These are phyloP conservation scores for Atractosteus spatula DNA, from an alignment of 2,113 vertebrate species.

Conservation along the genomic window DNA sequence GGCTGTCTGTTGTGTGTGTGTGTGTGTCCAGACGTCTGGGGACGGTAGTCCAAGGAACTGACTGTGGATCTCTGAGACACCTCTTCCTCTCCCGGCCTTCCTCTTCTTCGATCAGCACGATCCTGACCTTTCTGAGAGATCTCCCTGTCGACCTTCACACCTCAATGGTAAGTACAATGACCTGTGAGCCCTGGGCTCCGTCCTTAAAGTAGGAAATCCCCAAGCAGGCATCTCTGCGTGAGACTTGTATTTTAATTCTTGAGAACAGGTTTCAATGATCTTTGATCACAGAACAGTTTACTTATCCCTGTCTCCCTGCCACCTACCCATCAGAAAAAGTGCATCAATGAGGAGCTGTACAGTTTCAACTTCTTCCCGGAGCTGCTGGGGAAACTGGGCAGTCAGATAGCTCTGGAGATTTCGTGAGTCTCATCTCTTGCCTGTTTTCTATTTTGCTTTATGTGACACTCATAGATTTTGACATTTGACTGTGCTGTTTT, in stretches of 20 bases:
- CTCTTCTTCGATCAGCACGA: constrained; percentile 21
- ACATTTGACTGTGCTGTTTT: background rate
- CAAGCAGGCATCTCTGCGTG: no score
- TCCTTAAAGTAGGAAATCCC: no score
- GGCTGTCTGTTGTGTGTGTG: background rate
- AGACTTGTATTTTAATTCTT: no score
- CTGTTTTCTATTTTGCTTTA: background rate
- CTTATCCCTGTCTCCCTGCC: background rate
- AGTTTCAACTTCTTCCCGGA: constrained; percentile 57
- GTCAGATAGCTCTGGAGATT: constrained; percentile 63
- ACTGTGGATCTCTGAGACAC: constrained; percentile 45
- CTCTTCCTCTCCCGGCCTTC: constrained; percentile 28
- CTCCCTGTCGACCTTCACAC: constrained; percentile 61
- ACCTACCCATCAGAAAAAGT: constrained; percentile 59
- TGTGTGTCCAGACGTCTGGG: constrained; percentile 55
- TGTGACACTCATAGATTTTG: background rate
- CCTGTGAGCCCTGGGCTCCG: no score
- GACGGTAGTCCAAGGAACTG: constrained; percentile 57
- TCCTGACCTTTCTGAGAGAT: constrained; percentile 51
- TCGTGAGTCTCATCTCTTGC: constrained; percentile 54
- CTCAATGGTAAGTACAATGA: constrained; percentile 53
- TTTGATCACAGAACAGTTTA: no score
- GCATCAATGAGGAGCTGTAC: constrained; percentile 56
- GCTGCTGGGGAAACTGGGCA: constrained; percentile 55
- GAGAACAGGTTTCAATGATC: no score